These are phyloP conservation scores for Macrobrachium nipponense DNA, from an alignment of 1,140 invertebrate genomes.

Conservation along the genomic window DNA sequence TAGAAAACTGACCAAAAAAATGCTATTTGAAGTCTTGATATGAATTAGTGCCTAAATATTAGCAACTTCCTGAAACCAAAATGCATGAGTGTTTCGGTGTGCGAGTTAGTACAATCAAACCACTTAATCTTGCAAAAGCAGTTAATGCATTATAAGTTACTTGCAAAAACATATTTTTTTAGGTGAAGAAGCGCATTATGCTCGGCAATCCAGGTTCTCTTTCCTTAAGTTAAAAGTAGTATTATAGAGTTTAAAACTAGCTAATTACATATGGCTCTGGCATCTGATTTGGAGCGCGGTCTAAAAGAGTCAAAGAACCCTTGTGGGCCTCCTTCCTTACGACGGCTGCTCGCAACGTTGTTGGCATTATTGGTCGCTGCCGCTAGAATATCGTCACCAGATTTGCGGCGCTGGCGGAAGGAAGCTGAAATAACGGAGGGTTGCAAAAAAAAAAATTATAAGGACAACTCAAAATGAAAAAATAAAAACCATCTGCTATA, in stretches of 20 bases:
- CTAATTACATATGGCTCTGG: constrained; percentile 67
- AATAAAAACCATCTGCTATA: not conserved
- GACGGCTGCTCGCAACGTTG: constrained; percentile 36
- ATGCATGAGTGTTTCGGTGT: no score
- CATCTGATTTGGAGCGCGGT: constrained; percentile 84
- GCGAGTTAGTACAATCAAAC: no score
- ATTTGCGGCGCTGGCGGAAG: constrained; percentile 69
- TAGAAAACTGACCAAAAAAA: no score
- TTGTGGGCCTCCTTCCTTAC: constrained; percentile 67
- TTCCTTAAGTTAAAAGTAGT: no score
- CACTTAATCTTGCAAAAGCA: no score
- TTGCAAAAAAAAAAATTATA: not conserved
- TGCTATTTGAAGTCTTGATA: no score
- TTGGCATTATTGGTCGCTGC: constrained; percentile 50
- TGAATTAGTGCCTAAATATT: not conserved
- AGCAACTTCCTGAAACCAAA: not conserved
- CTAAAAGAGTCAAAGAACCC: constrained; percentile 83
- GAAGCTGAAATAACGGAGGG: constrained; percentile 48
- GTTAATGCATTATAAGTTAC: no score
- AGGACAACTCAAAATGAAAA: not conserved
- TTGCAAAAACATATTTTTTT: no score
- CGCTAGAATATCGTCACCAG: constrained; percentile 69
- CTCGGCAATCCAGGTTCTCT: no score
- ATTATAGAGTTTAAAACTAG: constrained; percentile 4
- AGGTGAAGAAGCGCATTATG: no score